phyloP scores from a whole-genome alignment of 1,140 invertebrate species.

The Brachionus asplanchnoidis region DNA sequence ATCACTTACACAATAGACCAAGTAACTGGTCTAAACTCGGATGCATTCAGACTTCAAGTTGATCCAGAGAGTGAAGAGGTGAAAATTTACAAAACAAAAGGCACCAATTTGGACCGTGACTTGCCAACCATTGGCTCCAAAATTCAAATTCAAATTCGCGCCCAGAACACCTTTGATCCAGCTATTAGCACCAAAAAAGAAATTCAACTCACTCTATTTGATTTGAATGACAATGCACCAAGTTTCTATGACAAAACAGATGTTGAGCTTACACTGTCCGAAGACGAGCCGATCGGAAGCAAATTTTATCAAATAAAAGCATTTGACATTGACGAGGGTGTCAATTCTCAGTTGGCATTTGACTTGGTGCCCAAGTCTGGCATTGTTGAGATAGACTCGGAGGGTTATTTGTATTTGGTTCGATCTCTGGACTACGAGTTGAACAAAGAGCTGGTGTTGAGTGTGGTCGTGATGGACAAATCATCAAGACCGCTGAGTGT shows the following conservation, averaged over 20 bases:
- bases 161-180: neutral
- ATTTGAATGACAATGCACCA: conserved; percentile 38
- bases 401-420: conserved; percentile 10
- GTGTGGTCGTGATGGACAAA: neutral
- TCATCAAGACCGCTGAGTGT: neutral
- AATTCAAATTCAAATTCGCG: neutral
- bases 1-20: neutral
- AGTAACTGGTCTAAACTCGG: neutral
- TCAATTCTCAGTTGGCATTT: neutral
- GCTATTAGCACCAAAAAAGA: neutral
- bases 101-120: neutral
- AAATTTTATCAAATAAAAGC: conserved; percentile 35
- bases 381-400: neutral
- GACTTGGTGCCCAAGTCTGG: neutral
- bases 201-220: neutral
- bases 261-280: neutral
- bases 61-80: neutral
- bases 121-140: neutral
- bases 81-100: neutral
- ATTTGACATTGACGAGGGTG: neutral
- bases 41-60: neutral
- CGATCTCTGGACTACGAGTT: neutral
- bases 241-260: neutral
- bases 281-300: neutral
- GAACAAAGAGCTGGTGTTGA: neutral